These are phyloP conservation scores for Aldrovandia affinis DNA, from an alignment of 2,797 vertebrate genomes.

Conservation along the genomic window DNA sequence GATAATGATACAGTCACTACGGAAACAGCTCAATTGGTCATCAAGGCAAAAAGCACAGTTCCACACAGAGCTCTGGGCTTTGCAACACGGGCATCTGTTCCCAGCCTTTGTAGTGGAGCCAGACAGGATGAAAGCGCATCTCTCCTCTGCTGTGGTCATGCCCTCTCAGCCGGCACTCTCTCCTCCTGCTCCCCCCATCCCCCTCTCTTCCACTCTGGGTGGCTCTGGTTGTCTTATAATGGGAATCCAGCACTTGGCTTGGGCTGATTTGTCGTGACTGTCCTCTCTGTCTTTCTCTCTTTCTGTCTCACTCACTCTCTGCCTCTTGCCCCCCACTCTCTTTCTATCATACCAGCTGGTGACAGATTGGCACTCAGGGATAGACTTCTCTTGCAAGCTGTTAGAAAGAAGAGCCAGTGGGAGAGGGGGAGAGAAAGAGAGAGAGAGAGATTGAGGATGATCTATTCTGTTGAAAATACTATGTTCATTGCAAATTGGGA, in stretches of 20 bases:
- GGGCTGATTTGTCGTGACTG: neutral
- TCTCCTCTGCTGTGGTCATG: neutral
- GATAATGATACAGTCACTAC: neutral
- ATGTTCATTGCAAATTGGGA: neutral
- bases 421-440: neutral
- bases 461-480: slow-evolving; percentile 12
- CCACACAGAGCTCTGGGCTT: neutral
- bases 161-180: neutral
- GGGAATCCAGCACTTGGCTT: neutral
- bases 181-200: neutral
- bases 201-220: neutral
- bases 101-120: neutral
- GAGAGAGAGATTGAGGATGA: neutral
- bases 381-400: slow-evolving; percentile 56
- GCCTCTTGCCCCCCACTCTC: slow-evolving; percentile 9
- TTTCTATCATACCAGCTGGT: slow-evolving; percentile 25
- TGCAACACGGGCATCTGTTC: neutral
- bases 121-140: neutral
- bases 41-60: neutral
- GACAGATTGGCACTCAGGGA: slow-evolving; percentile 51
- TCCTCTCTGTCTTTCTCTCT: neutral
- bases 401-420: slow-evolving; percentile 48
- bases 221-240: neutral
- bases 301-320: slow-evolving; percentile 12
- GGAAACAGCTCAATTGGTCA: neutral